Evolutionary conservation across 2,888 invertebrate species (phyloP), one percentile per base, ranked within the genome.

Genomic region (Lepetodrilus schrolli): DNA sequence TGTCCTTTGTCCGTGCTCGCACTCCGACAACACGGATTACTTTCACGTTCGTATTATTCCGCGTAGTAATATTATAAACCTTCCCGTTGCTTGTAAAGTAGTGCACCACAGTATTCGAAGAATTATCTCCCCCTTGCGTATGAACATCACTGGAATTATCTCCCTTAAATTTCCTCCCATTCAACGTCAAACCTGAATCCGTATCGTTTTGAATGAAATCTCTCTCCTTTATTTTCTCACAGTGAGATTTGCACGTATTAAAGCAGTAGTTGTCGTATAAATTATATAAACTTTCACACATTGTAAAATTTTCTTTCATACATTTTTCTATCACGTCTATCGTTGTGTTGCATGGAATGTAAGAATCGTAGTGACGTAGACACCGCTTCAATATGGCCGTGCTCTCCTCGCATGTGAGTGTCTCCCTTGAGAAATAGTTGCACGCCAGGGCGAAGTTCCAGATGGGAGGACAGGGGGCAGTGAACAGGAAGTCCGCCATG

Each of bases 381-480:
- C 68, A 68, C 13, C 68, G n/a, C n/a, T 68, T 68, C 10, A 68
- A 30, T 7, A 68, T 47, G 17, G 23, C 21, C 8, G 47, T 47
- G 17, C 68, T 68, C 23, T 68, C 43, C 3, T 68, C 68, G 43
- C 68, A 68, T 26, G 26, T 47, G 23, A 68, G 38, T 13, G 43
- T 68, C 43, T 38, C 43, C 20, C 47, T 68, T 10, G 68, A 47
- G 17, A 68, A 68, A 23, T 68, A 68, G 43, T 47, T 47, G 2
- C 43, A 47, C 5, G 68, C 47, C 8, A 68, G 38, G 8, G 68
- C 43, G 23, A 68, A 30, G 26, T 68, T 68, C 68, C 68, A 68
- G 37, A 68, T 68, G 2, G 68, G 68, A 10, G 68, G 68, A 38
- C 68, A 68, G 23, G 68, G 68, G 4, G 68, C 68, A 17, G 68